Evolutionary conservation across 2,113 vertebrate species (phyloP).

Genomic region (Nettapus auritus): DNA sequence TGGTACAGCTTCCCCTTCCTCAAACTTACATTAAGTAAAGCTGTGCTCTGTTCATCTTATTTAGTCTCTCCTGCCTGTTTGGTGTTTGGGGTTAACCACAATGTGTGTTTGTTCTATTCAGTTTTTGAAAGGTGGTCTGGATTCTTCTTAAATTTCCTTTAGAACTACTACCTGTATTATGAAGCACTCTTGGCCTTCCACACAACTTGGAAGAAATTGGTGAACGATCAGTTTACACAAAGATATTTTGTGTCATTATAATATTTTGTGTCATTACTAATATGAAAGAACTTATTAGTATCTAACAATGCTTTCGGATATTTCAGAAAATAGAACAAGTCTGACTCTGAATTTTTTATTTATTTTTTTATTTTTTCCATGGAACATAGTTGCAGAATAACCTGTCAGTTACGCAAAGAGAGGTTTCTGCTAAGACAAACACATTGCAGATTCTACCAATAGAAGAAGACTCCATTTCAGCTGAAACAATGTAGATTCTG

Average conservation of each 20-base stretch:
- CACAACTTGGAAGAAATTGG: neutral
- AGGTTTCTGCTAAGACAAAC: neutral
- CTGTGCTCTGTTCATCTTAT: neutral
- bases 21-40: neutral
- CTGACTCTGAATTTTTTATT: neutral
- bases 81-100: neutral
- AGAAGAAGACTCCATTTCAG: neutral
- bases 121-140: neutral
- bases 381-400: neutral
- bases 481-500: neutral
- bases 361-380: neutral
- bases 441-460: neutral
- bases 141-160: neutral
- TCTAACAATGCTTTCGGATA: neutral
- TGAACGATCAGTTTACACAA: neutral
- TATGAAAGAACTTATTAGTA: neutral
- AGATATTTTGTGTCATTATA: neutral
- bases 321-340: neutral
- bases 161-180: neutral
- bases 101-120: neutral
- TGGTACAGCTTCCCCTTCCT: neutral
- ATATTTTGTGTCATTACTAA: neutral
- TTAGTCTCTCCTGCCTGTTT: neutral
- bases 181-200: neutral
- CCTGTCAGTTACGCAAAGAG: neutral